Evolutionary conservation across 2,797 vertebrate species (phyloP), one percentile per base, ranked within the genome.

Genomic region (Artibeus jamaicensis): DNA sequence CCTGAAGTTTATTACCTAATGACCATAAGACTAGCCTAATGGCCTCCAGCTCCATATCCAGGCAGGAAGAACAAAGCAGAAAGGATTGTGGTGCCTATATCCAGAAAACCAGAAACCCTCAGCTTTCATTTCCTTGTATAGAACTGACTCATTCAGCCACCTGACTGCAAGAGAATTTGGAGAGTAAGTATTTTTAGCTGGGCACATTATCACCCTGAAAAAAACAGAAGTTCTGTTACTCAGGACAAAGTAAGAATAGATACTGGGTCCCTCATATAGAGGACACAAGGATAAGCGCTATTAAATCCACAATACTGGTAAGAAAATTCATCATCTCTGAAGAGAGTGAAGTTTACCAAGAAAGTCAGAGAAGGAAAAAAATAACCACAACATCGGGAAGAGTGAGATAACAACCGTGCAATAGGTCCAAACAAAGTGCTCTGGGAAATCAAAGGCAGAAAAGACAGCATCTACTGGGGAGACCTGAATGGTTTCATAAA

Each of bases 161-260:
- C 85, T 79, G 55, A 89, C 62, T 86, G 48, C 46, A 85, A 90
- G 85, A 50, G 82, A 96, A 82, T 90, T 92, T 62, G 44, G 86
- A 87, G 42, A 96, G 46, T 83, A 81, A 88, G 39, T 95, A 94
- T 92, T 96, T 96, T 96, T 81, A 90, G 87, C 57, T 76, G 42
- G 4, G 24, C 39, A 84, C 59, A 87, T 67, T 96, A 79, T 89
- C 67, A 42, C 39, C 21, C 39, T 74, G 42, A 79, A 68, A 89
- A 94, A 83, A 24, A 24, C 1, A 81, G 29, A 55, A 55, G 10
- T 92, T 95, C 44, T 92, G 37, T 89, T 84, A 87, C 67, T 76
- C 81, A 87, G 89, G 92, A 86, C 70, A 91, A 93, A 92, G 76
- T 89, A 37, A 84, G 42, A 77, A 76, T 74, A 89, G 76, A 50